Percentiles rank a stretch among this genome's conserved stretches.
phyloP scores from a whole-genome alignment of 92 coral and sea anemone species.

The Epizoanthus illoricatus region DNA sequence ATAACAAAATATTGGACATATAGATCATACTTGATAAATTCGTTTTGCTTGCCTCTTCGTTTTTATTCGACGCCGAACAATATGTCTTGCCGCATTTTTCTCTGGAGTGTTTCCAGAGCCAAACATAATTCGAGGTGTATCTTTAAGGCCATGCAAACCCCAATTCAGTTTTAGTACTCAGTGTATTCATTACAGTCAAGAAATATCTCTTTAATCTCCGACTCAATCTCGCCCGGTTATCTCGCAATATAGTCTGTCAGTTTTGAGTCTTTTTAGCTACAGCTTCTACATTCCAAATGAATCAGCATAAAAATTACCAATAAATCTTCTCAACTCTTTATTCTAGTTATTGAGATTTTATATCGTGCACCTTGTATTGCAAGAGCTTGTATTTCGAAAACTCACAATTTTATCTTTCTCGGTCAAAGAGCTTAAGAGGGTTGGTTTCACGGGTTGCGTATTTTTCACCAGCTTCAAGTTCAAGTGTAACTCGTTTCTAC shows the following conservation, averaged over 20 bases:
- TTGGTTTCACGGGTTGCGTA: background rate
- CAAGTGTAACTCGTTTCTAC: background rate
- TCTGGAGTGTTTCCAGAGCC: too few species aligned
- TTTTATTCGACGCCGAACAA: background rate
- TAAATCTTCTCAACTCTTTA: background rate
- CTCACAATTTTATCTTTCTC: conserved; percentile 7
- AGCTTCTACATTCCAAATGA: background rate
- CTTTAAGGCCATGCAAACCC: background rate
- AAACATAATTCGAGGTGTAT: background rate
- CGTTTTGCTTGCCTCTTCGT: background rate
- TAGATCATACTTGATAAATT: background rate
- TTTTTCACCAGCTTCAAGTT: background rate
- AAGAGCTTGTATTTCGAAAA: background rate
- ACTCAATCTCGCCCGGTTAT: background rate
- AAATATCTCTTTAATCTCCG: conserved; percentile 5
- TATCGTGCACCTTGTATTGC: background rate
- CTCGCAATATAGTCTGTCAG: conserved; percentile 2
- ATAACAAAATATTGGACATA: background rate
- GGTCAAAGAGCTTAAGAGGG: background rate
- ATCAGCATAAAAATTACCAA: background rate
- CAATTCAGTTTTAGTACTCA: conserved; percentile 9
- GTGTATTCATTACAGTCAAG: conserved; percentile 5
- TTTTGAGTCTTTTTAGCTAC: background rate
- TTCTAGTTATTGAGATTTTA: background rate
- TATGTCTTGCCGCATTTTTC: background rate